Base-by-base conservation (phyloP, 2,797 vertebrate species). In the Botia kubotai region DNA sequence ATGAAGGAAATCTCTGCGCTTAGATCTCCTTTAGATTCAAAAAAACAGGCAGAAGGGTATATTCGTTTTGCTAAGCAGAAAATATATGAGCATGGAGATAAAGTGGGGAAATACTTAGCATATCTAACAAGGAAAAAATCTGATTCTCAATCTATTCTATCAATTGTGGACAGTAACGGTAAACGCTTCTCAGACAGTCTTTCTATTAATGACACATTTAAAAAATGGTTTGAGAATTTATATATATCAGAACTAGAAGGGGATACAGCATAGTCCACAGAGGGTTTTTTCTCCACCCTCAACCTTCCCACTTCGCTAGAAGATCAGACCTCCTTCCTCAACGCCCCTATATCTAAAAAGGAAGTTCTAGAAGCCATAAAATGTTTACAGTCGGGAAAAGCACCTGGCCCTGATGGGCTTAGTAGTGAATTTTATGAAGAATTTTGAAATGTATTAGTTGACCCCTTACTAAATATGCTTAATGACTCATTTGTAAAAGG, bases 381-480 rank as follows among this genome's bases (percentile, higher is more conserved):
- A 17, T 7, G 17, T 17, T 55, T 19, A n/a, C 16, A 55, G 19
- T 55, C 53, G 7, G 17, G 53, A 17, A 55, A 55, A 55, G 53
- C 17, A 4, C 53, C 53, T 67, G 21, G 74, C 3, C 48, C 46
- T 55, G 60, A 76, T 11, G 62, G 74, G 12, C 17, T 76, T 2
- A 39, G 23, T n/a, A 2, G 23, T 5, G 17, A 75, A 21, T 48
- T 75, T 6, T 52, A 66, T 14, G 66, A 53, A 43, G 10, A 33
- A 21, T 72, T 72, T 53, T 1, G 7, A 1, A 6, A 72, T 6
- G 0, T 79, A 6, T 57, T 73, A 5, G 3, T 46, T 43, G 60
- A 66, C 2, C 58, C 48, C 8, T 16, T 80, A 3, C 16, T 73
- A 12, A 55, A 72, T 13, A 79, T 79, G 69, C 4, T 52, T 2